Evolutionary conservation across 2,797 vertebrate species (phyloP).

Genomic region (Rhabdophis nuchalis): DNA sequence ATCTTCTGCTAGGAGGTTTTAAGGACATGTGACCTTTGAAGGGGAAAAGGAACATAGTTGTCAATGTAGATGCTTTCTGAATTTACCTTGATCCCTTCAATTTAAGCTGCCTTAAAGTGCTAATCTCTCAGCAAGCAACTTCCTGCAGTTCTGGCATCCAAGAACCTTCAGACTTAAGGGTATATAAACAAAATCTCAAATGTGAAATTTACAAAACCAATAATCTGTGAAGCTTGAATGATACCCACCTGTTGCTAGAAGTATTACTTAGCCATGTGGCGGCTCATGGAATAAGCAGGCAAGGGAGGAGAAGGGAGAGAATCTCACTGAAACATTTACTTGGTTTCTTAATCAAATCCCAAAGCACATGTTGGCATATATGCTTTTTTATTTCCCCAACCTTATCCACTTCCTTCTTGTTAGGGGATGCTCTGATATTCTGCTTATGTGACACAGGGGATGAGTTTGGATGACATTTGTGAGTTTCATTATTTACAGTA

Average conservation of each 20-base stretch:
- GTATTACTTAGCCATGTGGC: not conserved
- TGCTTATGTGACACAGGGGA: slow-evolving; percentile 55
- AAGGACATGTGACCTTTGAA: not conserved
- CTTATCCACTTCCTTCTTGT: slow-evolving; percentile 7
- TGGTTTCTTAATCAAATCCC: slow-evolving; percentile 14
- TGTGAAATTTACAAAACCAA: slow-evolving; percentile 41
- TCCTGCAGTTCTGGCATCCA: slow-evolving; percentile 58
- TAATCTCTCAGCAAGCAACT: slow-evolving; percentile 60
- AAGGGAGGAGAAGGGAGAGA: not conserved
- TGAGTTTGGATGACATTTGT: slow-evolving; percentile 54
- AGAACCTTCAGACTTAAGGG: slow-evolving; percentile 48
- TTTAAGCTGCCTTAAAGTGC: slow-evolving; percentile 50
- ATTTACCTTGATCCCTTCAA: slow-evolving; percentile 53
- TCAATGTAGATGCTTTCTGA: slow-evolving; percentile 39
- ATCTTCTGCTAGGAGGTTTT: not conserved
- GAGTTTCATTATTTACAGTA: slow-evolving; percentile 55
- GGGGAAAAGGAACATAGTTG: not conserved
- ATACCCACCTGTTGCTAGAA: not conserved
- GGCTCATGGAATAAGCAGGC: not conserved
- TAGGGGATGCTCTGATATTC: accelerated
- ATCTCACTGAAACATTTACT: slow-evolving; percentile 35
- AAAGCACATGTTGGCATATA: not conserved
- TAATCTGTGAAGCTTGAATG: slow-evolving; percentile 42
- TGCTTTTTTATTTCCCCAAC: not conserved
- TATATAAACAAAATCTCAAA: slow-evolving; percentile 59